Evolutionary conservation across 1,140 invertebrate genomes (phyloP).

Genomic region (Antheraea pernyi): DNA sequence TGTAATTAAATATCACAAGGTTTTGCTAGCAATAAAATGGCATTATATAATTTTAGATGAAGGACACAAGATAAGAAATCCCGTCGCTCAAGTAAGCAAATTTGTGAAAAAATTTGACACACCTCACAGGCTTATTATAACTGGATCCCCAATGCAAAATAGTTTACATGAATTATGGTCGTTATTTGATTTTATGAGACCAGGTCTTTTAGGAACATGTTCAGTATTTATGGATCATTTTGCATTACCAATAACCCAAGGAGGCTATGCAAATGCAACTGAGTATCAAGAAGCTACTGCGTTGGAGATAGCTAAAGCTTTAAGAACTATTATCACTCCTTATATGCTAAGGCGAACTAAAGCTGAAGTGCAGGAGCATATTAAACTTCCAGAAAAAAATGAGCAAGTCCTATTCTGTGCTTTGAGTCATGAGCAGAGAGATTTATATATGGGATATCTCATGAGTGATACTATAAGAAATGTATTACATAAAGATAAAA

Average conservation of each 20-base stretch:
- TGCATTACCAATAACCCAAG: conserved; percentile 94
- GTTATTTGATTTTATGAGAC: conserved; percentile 97
- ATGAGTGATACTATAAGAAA: conserved; percentile 82
- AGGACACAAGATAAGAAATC: conserved; percentile 98
- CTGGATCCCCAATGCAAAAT: conserved; percentile 98
- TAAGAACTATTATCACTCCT: conserved; percentile 94
- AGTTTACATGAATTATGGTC: conserved; percentile 98
- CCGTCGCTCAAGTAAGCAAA: conserved; percentile 90
- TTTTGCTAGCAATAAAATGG: conserved; percentile 88
- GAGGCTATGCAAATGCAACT: conserved; percentile 95
- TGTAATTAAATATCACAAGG: conserved; percentile 81
- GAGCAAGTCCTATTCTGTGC: conserved; percentile 98
- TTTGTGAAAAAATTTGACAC: conserved; percentile 90
- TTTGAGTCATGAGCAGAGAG: conserved; percentile 90
- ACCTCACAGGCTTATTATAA: conserved; percentile 89
- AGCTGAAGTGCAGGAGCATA: conserved; percentile 91
- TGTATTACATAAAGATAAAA: conserved; percentile 78
- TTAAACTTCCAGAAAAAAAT: conserved; percentile 94
- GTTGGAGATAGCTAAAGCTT: conserved; percentile 91
- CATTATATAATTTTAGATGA: conserved; percentile 98
- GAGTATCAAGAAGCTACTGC: conserved; percentile 91
- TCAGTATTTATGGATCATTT: conserved; percentile 95
- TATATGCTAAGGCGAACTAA: conserved; percentile 96
- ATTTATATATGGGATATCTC: conserved; percentile 91
- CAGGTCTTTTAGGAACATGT: conserved; percentile 95